These are phyloP conservation scores for Hyperoplus lanceolatus DNA, from an alignment of 2,797 vertebrate species.

Conservation along the genomic window DNA sequence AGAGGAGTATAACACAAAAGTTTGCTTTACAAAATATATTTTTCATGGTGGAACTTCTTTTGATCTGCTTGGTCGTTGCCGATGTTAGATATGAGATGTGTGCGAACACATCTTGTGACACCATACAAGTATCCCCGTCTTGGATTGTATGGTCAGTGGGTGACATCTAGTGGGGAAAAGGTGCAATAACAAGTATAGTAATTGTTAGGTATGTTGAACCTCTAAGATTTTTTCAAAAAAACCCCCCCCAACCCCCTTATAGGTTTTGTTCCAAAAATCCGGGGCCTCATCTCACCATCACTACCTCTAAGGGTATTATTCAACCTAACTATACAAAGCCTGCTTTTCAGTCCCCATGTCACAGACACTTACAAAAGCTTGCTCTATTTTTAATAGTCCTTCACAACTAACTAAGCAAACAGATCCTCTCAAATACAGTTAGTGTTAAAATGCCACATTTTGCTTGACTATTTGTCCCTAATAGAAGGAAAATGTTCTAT, in stretches of 20 bases:
- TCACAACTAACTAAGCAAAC: neutral
- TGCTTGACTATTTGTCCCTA: too few relatives aligned
- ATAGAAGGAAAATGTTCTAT: neutral
- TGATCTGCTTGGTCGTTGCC: neutral
- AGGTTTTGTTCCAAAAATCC: too few relatives aligned
- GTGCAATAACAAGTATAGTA: neutral
- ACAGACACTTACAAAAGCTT: neutral
- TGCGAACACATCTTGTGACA: conserved; percentile 28
- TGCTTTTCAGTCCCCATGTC: neutral
- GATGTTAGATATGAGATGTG: neutral
- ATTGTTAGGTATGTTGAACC: neutral
- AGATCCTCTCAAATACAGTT: neutral
- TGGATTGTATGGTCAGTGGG: conserved; percentile 58
- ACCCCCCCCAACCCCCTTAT: too few relatives aligned
- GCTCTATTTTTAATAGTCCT: neutral
- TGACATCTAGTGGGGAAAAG: conserved; percentile 78
- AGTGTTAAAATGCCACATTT: neutral
- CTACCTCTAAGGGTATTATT: neutral
- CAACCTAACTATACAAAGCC: neutral
- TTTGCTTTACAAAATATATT: neutral
- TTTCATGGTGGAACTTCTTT: neutral
- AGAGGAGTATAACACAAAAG: neutral
- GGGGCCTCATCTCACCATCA: too few relatives aligned
- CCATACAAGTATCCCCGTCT: neutral
- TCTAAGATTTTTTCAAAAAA: too few relatives aligned